Conservation (phyloP, 2,113 vertebrate species). For the Lampris megalopsis region DNA sequence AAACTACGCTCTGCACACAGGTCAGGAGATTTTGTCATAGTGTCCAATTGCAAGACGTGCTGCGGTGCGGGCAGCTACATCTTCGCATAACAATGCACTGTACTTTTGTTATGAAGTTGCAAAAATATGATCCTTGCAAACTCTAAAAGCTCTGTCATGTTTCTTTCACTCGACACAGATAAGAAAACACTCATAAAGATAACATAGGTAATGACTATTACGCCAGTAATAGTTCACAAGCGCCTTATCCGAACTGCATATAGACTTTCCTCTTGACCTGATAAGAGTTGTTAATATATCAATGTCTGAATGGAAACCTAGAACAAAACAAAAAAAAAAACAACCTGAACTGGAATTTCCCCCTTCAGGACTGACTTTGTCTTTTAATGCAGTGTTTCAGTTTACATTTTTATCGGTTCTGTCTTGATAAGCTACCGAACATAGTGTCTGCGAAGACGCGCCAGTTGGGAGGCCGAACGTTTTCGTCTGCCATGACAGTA, state of each 20-base stretch:
- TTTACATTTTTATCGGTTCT: background rate
- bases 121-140: background rate
- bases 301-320: background rate
- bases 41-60: background rate
- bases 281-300: conserved; percentile 22
- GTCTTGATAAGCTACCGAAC: background rate
- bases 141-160: conserved; percentile 4
- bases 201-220: conserved; percentile 8
- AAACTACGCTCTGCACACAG: background rate
- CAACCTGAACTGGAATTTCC: background rate
- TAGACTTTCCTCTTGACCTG: conserved; percentile 56
- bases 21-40: background rate
- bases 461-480: too few species aligned
- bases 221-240: conserved; percentile 7
- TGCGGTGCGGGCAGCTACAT: background rate
- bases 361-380: background rate
- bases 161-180: conserved; percentile 32
- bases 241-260: conserved; percentile 51
- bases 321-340: background rate
- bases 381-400: background rate
- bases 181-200: conserved; percentile 46
- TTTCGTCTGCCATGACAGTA: too few species aligned
- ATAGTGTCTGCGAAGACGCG: too few species aligned
- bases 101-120: background rate
- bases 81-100: background rate